Evolutionary conservation across 2,113 vertebrate genomes (phyloP).

Genomic region (Sinocyclocheilus maitianheensis): DNA sequence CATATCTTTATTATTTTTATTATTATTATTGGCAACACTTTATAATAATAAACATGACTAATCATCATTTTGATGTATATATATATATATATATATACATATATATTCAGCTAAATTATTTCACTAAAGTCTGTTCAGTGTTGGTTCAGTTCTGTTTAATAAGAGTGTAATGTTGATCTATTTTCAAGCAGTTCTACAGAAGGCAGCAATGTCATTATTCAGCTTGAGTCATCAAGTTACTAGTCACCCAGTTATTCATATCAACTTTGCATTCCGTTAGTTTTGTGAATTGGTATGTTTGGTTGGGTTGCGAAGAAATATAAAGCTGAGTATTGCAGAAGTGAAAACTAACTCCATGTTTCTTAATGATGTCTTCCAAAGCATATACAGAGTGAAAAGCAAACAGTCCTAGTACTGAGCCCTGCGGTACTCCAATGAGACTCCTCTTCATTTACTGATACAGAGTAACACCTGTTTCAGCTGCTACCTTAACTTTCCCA

Average conservation of each 20-base stretch:
- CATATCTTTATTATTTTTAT: not conserved
- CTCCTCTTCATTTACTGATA: not conserved
- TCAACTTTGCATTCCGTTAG: too few relatives aligned
- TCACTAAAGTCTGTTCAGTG: not conserved
- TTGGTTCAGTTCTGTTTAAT: not conserved
- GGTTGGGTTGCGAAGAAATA: not conserved
- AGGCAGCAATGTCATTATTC: not conserved
- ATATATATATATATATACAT: too few relatives aligned
- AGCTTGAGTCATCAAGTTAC: not conserved
- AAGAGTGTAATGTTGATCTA: not conserved
- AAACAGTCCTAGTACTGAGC: not conserved
- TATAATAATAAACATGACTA: too few relatives aligned
- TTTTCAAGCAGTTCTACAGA: not conserved
- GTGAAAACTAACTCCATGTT: too few relatives aligned
- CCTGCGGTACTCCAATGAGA: not conserved
- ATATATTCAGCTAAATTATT: too few relatives aligned
- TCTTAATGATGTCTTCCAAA: too few relatives aligned
- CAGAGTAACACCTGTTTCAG: not conserved
- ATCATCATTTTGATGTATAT: too few relatives aligned
- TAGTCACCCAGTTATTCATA: not conserved
- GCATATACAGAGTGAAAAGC: not conserved
- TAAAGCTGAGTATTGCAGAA: too few relatives aligned
- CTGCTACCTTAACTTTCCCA: not conserved
- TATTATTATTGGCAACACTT: too few relatives aligned
- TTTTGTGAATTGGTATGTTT: not conserved